Evolutionary conservation across 2,797 vertebrate genomes (phyloP).

Genomic region (Danio choprae): DNA sequence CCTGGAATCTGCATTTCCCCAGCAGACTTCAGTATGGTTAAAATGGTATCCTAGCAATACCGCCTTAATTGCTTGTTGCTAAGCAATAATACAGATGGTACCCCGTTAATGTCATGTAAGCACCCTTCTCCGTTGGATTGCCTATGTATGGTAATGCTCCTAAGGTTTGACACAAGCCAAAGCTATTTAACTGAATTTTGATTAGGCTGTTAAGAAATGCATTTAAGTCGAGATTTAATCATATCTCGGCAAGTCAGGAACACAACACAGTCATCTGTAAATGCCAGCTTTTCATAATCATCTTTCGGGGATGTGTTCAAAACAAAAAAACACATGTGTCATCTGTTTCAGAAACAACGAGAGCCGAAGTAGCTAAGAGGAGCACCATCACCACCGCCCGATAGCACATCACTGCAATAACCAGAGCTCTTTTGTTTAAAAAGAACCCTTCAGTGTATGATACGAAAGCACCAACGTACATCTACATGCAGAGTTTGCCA

Average conservation of each 20-base stretch:
- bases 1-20: slow-evolving; percentile 46
- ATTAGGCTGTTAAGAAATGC: slow-evolving; percentile 4
- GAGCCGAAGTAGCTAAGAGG: slow-evolving; percentile 63
- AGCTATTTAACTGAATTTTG: background rate
- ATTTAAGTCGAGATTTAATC: background rate
- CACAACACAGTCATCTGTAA: background rate
- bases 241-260: background rate
- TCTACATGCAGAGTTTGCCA: slow-evolving; percentile 49
- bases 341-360: slow-evolving; percentile 66
- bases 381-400: slow-evolving; percentile 41
- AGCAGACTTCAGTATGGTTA: slow-evolving; percentile 49
- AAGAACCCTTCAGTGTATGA: slow-evolving; percentile 60
- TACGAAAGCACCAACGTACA: slow-evolving; percentile 59
- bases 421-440: slow-evolving; percentile 61
- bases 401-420: slow-evolving; percentile 63
- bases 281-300: slow-evolving; percentile 10
- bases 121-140: slow-evolving; percentile 49
- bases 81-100: slow-evolving; percentile 67
- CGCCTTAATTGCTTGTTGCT: slow-evolving; percentile 66
- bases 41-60: slow-evolving; percentile 65
- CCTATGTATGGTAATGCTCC: slow-evolving; percentile 40
- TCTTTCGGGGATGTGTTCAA: slow-evolving; percentile 5
- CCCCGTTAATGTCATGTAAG: slow-evolving; percentile 60
- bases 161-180: background rate
- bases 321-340: slow-evolving; percentile 3